phyloP scores from a whole-genome alignment of 1,140 invertebrate genomes.

The Mamestra configurata region DNA sequence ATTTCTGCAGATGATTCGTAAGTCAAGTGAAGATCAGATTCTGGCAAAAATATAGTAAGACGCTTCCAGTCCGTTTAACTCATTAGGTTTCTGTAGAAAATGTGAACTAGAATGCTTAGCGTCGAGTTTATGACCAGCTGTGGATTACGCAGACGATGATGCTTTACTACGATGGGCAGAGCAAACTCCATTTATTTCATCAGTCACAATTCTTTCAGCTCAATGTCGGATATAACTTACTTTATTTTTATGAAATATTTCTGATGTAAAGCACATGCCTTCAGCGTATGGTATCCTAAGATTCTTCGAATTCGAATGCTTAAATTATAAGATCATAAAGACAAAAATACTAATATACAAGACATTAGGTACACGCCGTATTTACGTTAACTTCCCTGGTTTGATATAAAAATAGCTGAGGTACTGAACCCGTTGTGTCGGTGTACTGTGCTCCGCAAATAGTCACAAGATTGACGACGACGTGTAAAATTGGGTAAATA shows the following conservation, averaged over 20 bases:
- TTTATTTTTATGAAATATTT: slow-evolving; percentile 37
- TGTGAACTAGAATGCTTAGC: background rate
- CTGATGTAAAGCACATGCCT: slow-evolving; percentile 38
- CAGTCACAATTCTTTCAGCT: slow-evolving; percentile 39
- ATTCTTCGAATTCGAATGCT: slow-evolving; percentile 28
- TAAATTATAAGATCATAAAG: slow-evolving; percentile 48
- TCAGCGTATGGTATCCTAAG: background rate
- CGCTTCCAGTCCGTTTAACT: too few species aligned
- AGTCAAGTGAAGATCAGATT: background rate
- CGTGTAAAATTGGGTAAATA: slow-evolving; percentile 5
- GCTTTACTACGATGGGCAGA: background rate
- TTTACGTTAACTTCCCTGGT: slow-evolving; percentile 43
- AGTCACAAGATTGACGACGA: slow-evolving; percentile 6
- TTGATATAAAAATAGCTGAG: slow-evolving; percentile 36
- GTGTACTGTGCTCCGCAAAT: background rate
- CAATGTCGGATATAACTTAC: slow-evolving; percentile 29
- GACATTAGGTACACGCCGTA: slow-evolving; percentile 39
- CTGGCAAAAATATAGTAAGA: background rate
- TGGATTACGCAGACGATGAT: background rate
- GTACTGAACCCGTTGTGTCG: slow-evolving; percentile 39
- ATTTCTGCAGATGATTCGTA: background rate
- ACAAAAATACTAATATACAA: slow-evolving; percentile 47
- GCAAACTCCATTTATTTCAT: background rate
- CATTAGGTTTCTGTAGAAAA: background rate
- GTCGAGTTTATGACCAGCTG: background rate